A percentile compares a stretch with the other conserved stretches of the same genome.
Conservation (phyloP, 2,797 vertebrate genomes). For the Pitangus sulphuratus region DNA sequence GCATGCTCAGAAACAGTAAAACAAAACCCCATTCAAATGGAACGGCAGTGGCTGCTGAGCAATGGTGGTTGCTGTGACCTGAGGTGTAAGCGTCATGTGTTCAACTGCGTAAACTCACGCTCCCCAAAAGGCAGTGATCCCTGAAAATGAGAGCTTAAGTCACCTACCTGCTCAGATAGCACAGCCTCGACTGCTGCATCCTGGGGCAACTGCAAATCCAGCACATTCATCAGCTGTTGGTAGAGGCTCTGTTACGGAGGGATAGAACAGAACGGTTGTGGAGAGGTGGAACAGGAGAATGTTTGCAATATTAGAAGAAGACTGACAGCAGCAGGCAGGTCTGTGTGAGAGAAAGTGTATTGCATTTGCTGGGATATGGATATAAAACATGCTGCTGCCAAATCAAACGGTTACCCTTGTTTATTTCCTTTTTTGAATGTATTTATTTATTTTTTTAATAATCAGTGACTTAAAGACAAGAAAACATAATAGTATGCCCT, state of each 20-base stretch:
- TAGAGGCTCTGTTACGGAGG: background rate
- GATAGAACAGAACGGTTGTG: background rate
- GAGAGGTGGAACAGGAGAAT: background rate
- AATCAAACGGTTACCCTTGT: background rate
- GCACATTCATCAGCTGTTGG: background rate
- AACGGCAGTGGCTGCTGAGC: background rate
- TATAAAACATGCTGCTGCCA: background rate
- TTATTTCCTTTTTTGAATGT: accelerated
- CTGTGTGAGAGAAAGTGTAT: background rate
- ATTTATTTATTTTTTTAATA: background rate
- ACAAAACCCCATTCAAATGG: background rate
- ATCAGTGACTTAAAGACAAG: background rate
- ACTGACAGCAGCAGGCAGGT: background rate
- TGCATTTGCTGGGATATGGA: background rate
- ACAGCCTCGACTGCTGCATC: background rate
- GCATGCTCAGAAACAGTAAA: background rate
- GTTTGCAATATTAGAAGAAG: background rate
- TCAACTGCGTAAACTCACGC: background rate
- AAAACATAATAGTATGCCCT: background rate
- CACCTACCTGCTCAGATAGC: background rate
- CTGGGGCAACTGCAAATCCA: background rate
- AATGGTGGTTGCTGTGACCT: background rate
- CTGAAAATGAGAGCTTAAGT: background rate
- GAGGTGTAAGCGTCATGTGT: background rate
- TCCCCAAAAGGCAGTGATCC: background rate